phyloP scores from a whole-genome alignment of 2,113 vertebrate genomes.

The Zapornia atra region DNA sequence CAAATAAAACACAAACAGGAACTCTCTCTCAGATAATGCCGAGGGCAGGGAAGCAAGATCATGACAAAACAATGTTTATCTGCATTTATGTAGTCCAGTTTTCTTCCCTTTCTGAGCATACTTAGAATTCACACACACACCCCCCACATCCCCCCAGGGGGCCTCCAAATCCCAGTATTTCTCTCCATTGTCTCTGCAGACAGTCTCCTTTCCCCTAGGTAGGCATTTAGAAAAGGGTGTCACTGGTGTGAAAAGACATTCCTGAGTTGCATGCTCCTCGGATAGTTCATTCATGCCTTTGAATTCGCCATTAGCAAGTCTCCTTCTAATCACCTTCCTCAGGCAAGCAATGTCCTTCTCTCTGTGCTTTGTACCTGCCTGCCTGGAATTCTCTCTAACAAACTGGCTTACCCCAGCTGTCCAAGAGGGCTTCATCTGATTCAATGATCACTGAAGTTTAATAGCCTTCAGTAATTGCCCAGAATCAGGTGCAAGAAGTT shows the following conservation, averaged over 20 bases:
- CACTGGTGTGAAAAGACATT: not conserved
- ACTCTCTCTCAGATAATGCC: not conserved
- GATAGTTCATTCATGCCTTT: not conserved
- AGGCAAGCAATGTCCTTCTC: not conserved
- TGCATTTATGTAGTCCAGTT: not conserved
- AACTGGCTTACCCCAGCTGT: not conserved
- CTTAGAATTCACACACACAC: not conserved
- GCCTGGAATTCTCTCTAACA: not conserved
- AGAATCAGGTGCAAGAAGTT: not conserved
- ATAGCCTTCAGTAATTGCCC: not conserved
- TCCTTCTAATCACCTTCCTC: conserved; percentile 7
- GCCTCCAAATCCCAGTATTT: not conserved
- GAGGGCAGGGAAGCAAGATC: not conserved
- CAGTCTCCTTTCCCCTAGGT: not conserved
- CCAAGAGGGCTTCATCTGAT: not conserved
- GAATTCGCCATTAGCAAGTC: conserved; percentile 19
- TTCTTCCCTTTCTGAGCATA: not conserved
- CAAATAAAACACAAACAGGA: not conserved
- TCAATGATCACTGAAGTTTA: not conserved
- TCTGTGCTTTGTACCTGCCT: not conserved
- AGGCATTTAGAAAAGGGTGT: not conserved
- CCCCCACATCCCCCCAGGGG: too few species aligned
- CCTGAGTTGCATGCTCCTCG: not conserved
- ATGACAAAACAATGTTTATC: not conserved
- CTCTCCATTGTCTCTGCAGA: not conserved